Conservation (phyloP, 2,113 vertebrate species). For the Coturnix japonica region DNA sequence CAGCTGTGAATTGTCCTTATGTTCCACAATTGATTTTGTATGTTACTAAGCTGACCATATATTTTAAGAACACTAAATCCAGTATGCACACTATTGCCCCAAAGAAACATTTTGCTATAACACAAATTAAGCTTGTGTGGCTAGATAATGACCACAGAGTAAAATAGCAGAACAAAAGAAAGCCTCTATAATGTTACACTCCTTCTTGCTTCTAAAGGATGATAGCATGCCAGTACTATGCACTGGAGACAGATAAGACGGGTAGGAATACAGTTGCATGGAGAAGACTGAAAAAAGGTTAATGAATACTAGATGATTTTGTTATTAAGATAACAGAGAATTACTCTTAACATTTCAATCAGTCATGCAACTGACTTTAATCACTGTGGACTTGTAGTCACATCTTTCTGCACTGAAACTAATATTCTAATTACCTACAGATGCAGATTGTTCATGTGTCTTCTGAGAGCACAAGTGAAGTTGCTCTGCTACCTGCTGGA, state of each 20-base stretch:
- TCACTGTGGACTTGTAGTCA: constrained; percentile 57
- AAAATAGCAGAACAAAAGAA: constrained; percentile 44
- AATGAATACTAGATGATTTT: constrained; percentile 13
- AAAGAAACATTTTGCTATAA: neutral
- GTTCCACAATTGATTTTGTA: neutral
- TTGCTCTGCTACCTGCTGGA: constrained; percentile 38
- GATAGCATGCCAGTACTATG: neutral
- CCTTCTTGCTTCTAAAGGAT: neutral
- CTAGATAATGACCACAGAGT: neutral
- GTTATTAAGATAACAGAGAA: constrained; percentile 62
- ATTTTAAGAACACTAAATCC: neutral
- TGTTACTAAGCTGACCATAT: neutral
- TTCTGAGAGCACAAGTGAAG: neutral
- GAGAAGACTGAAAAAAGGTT: neutral
- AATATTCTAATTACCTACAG: constrained; percentile 47
- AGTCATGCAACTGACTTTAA: constrained; percentile 45
- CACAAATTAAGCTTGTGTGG: neutral
- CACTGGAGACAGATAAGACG: neutral
- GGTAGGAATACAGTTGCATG: neutral
- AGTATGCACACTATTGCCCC: neutral
- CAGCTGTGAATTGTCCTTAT: constrained; percentile 4
- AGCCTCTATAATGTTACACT: neutral
- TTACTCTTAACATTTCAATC: constrained; percentile 54
- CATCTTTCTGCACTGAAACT: neutral
- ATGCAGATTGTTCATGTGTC: neutral